Conservation (phyloP, 2,888 invertebrate species). For the Oscheius sp. region DNA sequence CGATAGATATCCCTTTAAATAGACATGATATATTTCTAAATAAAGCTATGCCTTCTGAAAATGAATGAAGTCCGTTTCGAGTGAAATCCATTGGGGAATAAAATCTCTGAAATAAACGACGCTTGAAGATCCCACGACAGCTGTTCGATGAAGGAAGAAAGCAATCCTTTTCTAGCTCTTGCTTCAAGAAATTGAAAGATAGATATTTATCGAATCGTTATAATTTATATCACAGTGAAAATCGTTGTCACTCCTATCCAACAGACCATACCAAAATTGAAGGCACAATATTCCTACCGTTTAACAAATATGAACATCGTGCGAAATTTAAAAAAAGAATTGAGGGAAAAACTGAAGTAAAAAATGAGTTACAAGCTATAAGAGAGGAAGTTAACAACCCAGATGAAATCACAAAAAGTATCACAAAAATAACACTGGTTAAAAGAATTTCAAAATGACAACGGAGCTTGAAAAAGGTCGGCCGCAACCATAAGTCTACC, state of each 20-base stretch:
- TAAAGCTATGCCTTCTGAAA: too few relatives aligned
- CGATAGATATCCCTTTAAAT: too few relatives aligned
- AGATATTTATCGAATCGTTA: background rate
- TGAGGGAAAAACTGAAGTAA: background rate
- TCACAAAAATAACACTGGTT: constrained; percentile 20
- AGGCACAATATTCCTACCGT: constrained; percentile 12
- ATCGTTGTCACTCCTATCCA: background rate
- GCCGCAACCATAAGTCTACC: constrained; percentile 4
- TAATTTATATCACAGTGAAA: constrained; percentile 2
- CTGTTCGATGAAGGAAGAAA: too few relatives aligned
- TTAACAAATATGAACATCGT: background rate
- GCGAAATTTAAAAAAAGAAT: background rate
- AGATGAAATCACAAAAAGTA: constrained; percentile 6
- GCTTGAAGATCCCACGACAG: too few relatives aligned
- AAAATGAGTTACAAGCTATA: background rate
- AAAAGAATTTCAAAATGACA: constrained; percentile 20
- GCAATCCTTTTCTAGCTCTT: too few relatives aligned
- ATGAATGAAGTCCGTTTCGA: too few relatives aligned
- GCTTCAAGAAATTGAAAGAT: background rate
- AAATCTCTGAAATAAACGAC: too few relatives aligned
- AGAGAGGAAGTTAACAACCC: constrained; percentile 2
- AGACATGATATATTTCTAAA: too few relatives aligned
- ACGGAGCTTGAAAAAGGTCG: background rate
- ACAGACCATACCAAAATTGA: background rate
- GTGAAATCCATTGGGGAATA: too few relatives aligned